phyloP scores from a whole-genome alignment of 2,113 vertebrate genomes.

The Oxyura jamaicensis region DNA sequence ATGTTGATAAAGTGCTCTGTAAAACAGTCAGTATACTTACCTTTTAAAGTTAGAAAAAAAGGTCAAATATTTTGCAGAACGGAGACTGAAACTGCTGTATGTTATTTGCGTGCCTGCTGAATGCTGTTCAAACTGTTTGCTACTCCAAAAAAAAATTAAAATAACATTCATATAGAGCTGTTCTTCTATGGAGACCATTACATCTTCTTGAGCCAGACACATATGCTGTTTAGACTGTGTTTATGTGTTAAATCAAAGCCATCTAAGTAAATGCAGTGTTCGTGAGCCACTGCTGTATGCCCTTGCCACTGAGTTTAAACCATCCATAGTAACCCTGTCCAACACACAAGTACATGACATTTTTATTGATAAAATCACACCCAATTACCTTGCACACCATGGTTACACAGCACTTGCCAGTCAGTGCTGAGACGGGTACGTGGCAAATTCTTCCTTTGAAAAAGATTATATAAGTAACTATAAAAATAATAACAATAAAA shows the following conservation, averaged over 20 bases:
- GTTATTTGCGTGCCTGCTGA: background rate
- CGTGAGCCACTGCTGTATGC: background rate
- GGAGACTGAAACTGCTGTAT: background rate
- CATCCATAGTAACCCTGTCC: fast-evolving
- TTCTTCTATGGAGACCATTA: background rate
- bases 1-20: background rate
- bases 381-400: background rate
- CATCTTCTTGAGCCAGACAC: background rate
- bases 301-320: background rate
- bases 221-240: background rate
- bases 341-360: background rate
- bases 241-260: background rate
- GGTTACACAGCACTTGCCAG: background rate
- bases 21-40: background rate
- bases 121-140: background rate
- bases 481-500: too few relatives aligned
- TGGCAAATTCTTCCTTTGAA: background rate
- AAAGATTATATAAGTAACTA: background rate
- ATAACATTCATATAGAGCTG: background rate
- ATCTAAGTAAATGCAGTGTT: background rate
- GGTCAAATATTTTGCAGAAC: background rate
- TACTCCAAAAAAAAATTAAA: background rate
- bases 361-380: background rate
- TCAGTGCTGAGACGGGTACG: background rate
- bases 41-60: background rate